These are phyloP conservation scores for Rhegmatorhina hoffmannsi DNA, from an alignment of 2,113 vertebrate species.

Conservation along the genomic window DNA sequence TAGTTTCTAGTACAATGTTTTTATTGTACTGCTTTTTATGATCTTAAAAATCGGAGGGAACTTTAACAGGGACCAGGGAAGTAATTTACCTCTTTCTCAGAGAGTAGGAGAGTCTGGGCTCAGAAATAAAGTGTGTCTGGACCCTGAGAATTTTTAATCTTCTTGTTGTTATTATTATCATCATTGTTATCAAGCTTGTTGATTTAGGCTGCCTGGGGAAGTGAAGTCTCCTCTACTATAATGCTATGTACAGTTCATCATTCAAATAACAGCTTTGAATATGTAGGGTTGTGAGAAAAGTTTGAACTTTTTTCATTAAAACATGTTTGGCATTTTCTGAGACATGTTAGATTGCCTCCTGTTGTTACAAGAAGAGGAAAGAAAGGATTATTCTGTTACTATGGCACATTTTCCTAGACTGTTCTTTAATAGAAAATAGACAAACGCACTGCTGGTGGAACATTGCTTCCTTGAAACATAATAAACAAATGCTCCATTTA, in stretches of 20 bases:
- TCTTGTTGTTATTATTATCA: neutral
- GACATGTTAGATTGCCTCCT: neutral
- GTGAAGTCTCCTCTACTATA: conserved; percentile 38
- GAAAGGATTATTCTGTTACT: conserved; percentile 9
- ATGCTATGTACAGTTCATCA: conserved; percentile 9
- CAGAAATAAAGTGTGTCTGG: neutral
- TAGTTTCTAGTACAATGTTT: neutral
- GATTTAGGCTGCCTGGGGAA: conserved; percentile 1
- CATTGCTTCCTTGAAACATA: neutral
- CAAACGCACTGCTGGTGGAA: neutral
- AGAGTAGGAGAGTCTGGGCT: neutral
- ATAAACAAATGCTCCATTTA: conserved; percentile 50
- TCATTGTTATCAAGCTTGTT: neutral
- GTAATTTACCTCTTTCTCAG: neutral
- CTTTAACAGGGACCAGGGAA: neutral
- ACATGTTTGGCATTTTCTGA: conserved; percentile 52
- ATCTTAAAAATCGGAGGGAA: neutral
- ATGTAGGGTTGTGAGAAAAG: conserved; percentile 62
- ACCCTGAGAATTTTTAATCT: neutral
- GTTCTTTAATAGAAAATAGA: conserved; percentile 12
- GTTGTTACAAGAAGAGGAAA: conserved; percentile 3
- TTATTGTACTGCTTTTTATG: neutral
- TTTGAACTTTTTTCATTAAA: conserved; percentile 55
- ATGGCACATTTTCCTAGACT: conserved; percentile 10
- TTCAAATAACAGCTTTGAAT: conserved; percentile 13